Evolutionary conservation across 2,113 vertebrate genomes (phyloP), one percentile per base, ranked within the genome.

Genomic region (Macquaria ambigua): DNA sequence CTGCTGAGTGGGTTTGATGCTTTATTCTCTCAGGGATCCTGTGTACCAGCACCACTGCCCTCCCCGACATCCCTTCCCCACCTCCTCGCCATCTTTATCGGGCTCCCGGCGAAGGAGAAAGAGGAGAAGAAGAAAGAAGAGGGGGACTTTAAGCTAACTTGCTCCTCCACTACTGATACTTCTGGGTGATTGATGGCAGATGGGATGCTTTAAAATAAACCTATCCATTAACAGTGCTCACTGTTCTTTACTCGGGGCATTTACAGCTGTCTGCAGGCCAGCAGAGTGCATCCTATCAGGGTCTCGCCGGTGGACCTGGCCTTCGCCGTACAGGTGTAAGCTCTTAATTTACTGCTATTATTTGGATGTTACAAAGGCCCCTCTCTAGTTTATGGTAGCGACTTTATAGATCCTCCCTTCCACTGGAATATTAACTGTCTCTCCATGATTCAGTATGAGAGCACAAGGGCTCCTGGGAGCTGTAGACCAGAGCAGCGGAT

Each of bases 1-100:
- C 96, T 97, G 97, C 96, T 97, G 97, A 98, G 96, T 97, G 97
- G 96, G 96, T 97, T 97, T 97, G 97, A 97, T 98, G 97, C 96
- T 97, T 97, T 97, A 97, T 97, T 97, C 97, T 98, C 97, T 89
- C 92, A 95, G 97, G 93, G 87, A 93, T 81, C 52, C 82, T 8
- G 64, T 71, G 82, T 9, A 79, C 79, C 73, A 0, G 46, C 82
- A 4, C 39, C 14, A 0, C 43, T 18, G 7, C 69, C 52, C 68
- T 20, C 76, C 74, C 11, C 23, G 31, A 8, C 81, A 10, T 43
- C 61, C 7, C 23, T 2, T 14, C 11, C 68, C 82, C 69, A 59
- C 81, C 77, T 70, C 79, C 73, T 8, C 34, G 18, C 85, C 86
- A 94, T 96, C 97, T 97, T 97, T 97, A 97, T 97, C 97, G 94